These are phyloP conservation scores for Epizoanthus scotinus DNA, from an alignment of 92 coral and sea anemone species.

Conservation along the genomic window DNA sequence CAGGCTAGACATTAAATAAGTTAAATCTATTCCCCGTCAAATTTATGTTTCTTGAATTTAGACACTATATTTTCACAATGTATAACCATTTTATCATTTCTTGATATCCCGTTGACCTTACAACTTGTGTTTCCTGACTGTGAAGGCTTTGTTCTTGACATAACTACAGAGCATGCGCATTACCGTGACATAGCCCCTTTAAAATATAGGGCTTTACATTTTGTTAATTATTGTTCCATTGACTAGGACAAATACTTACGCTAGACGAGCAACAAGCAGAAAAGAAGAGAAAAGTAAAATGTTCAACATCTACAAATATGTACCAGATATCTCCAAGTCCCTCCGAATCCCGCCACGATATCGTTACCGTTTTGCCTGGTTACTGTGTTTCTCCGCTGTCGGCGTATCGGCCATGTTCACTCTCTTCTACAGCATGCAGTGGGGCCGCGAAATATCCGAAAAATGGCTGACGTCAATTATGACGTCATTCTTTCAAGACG, in stretches of 20 bases:
- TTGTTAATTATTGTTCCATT: no score
- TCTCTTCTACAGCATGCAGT: conserved; percentile 73
- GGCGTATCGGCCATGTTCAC: conserved; percentile 62
- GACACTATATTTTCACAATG: no score
- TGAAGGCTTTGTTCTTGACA: no score
- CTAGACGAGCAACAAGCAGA: not conserved
- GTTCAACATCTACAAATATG: conserved; percentile 10
- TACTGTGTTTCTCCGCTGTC: conserved; percentile 56
- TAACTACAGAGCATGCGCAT: no score
- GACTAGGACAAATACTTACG: not conserved
- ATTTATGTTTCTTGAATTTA: no score
- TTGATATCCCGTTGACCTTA: no score
- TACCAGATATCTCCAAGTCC: conserved; percentile 7
- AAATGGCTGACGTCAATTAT: conserved; percentile 85
- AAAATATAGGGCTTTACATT: no score
- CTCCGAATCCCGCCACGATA: conserved; percentile 30
- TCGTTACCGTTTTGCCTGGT: conserved; percentile 60
- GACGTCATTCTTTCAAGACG: conserved; percentile 87
- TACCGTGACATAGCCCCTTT: no score
- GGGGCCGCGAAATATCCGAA: conserved; percentile 82
- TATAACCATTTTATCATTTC: no score
- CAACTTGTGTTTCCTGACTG: no score
- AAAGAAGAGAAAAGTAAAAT: not conserved
- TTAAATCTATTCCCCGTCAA: no score
- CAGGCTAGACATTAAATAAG: no score